Conservation (phyloP, 2,113 vertebrate genomes). For the Odobenus rosmarus region DNA sequence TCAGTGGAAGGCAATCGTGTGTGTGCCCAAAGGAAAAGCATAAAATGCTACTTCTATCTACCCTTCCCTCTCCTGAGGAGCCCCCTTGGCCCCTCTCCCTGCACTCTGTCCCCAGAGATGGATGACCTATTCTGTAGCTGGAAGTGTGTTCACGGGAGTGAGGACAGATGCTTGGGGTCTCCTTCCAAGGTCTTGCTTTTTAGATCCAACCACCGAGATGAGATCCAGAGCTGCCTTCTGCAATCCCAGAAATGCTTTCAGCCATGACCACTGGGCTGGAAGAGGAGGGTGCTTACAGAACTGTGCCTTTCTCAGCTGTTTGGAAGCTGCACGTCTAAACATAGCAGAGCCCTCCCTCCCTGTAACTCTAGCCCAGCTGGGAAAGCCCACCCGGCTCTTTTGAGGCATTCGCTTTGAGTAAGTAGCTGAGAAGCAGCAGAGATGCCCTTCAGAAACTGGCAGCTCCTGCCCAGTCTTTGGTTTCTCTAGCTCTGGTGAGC, state of each 20-base stretch:
- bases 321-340: constrained; percentile 25
- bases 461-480: constrained; percentile 41
- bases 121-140: neutral
- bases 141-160: neutral
- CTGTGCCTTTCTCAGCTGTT: constrained; percentile 29
- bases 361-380: constrained; percentile 48
- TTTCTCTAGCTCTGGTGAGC: constrained; percentile 43
- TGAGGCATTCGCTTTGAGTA: neutral
- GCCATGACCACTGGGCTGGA: neutral
- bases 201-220: neutral
- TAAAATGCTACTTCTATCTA: neutral
- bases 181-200: neutral
- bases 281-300: neutral
- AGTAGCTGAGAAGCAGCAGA: constrained; percentile 32
- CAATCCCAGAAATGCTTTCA: neutral
- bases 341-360: neutral
- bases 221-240: neutral
- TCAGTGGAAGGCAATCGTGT: neutral
- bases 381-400: constrained; percentile 51
- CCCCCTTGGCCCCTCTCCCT: neutral
- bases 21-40: neutral
- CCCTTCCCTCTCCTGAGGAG: neutral
- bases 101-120: neutral
- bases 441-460: neutral
- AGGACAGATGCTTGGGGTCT: neutral